These are phyloP conservation scores for Diadema setosum DNA, from an alignment of 35 echinoderm and acorn worm species.

Conservation along the genomic window DNA sequence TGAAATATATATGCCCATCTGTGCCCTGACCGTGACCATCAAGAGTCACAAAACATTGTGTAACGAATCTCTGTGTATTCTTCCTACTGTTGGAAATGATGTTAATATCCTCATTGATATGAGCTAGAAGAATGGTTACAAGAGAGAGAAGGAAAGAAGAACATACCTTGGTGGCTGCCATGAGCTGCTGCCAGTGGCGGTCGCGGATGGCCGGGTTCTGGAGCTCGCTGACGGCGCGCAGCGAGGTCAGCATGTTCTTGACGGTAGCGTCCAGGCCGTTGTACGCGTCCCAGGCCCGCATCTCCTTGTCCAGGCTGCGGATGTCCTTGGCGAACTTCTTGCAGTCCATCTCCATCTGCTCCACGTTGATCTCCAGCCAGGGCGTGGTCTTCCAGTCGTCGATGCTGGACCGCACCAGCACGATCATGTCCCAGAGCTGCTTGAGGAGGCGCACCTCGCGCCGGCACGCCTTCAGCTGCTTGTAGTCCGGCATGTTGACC, in stretches of 20 bases:
- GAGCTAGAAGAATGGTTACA: no score
- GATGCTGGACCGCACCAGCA: slow-evolving; percentile 79
- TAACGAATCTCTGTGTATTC: no score
- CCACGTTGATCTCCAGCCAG: slow-evolving; percentile 98
- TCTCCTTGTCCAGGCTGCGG: slow-evolving; percentile 94
- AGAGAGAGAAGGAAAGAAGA: no score
- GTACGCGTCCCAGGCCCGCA: slow-evolving; percentile 98
- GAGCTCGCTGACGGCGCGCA: slow-evolving; percentile 94
- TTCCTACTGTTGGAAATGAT: no score
- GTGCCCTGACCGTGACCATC: no score
- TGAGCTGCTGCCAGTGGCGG: slow-evolving; percentile 99
- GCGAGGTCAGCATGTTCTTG: slow-evolving; percentile 99
- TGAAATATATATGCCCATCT: no score
- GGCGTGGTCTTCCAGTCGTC: slow-evolving; percentile 95
- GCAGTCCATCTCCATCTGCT: slow-evolving; percentile 99
- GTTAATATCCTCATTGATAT: no score
- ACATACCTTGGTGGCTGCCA: slow-evolving; percentile 96
- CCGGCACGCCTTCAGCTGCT: slow-evolving; percentile 90
- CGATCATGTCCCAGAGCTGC: slow-evolving; percentile 89
- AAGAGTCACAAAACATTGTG: no score
- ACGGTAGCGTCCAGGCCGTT: slow-evolving; percentile 84
- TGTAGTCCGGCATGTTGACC: slow-evolving; percentile 89
- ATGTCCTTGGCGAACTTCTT: slow-evolving; percentile 99
- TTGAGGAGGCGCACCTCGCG: slow-evolving; percentile 85
- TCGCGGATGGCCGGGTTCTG: slow-evolving; percentile 99